These are phyloP conservation scores for Perca schrenkii DNA, from an alignment of 2,113 vertebrate genomes.

Conservation along the genomic window DNA sequence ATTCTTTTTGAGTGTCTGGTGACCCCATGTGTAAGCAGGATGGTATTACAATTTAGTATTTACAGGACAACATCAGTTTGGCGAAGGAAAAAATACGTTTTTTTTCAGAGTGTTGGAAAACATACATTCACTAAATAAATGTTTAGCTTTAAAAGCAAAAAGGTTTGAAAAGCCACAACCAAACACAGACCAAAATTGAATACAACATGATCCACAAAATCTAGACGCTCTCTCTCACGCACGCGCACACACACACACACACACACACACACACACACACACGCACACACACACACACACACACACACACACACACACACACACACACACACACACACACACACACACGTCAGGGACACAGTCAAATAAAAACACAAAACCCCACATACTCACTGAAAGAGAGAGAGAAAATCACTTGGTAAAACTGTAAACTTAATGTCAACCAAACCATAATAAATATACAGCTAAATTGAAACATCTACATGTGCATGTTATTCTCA, in stretches of 20 bases:
- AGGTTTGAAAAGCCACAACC: constrained; percentile 56
- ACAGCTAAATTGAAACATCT: constrained; percentile 59
- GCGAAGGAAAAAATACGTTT: constrained; percentile 38
- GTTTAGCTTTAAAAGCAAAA: constrained; percentile 56
- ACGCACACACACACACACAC: too few species aligned
- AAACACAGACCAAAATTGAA: constrained; percentile 66
- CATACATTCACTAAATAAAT: constrained; percentile 74
- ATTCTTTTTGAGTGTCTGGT: constrained; percentile 62
- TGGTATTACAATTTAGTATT: constrained; percentile 80
- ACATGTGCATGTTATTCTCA: constrained; percentile 56
- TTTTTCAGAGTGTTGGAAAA: constrained; percentile 57
- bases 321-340: background rate
- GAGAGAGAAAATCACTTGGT: constrained; percentile 50
- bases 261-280: too few species aligned
- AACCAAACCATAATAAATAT: constrained; percentile 62
- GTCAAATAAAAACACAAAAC: constrained; percentile 27
- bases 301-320: background rate
- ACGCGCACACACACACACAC: too few species aligned
- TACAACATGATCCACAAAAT: constrained; percentile 42
- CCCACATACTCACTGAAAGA: constrained; percentile 21
- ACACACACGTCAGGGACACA: constrained; percentile 13
- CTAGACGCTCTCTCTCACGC: background rate
- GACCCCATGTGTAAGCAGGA: constrained; percentile 75
- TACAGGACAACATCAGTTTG: constrained; percentile 68
- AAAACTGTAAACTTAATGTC: constrained; percentile 54